These are phyloP conservation scores for Oncorhynchus gorbuscha DNA, from an alignment of 2,113 vertebrate species.

Conservation along the genomic window DNA sequence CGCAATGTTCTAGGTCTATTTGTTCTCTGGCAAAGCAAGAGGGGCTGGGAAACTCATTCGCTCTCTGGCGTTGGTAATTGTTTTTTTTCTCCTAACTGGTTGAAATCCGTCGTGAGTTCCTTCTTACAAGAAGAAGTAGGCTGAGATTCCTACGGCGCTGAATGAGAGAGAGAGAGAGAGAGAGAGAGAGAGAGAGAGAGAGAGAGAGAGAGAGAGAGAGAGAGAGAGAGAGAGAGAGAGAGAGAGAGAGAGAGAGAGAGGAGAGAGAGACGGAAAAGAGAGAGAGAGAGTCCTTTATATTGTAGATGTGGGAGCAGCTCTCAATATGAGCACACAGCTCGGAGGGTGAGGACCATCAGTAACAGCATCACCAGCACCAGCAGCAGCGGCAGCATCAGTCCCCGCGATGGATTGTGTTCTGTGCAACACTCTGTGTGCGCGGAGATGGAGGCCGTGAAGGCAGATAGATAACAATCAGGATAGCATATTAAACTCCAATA, in stretches of 20 bases:
- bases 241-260: neutral
- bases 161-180: neutral
- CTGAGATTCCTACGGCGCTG: slow-evolving; percentile 12
- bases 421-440: slow-evolving; percentile 4
- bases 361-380: neutral
- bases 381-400: neutral
- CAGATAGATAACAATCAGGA: slow-evolving; percentile 3
- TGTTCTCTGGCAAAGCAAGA: neutral
- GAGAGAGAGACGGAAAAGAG: neutral
- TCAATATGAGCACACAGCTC: slow-evolving; percentile 24
- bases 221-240: neutral
- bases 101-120: slow-evolving; percentile 10
- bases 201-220: rapidly evolving
- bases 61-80: slow-evolving; percentile 46
- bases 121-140: neutral
- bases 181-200: neutral
- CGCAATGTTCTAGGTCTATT: neutral
- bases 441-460: slow-evolving; percentile 16
- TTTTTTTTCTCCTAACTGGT: neutral
- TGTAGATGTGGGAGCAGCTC: slow-evolving; percentile 9
- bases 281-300: neutral
- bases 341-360: slow-evolving; percentile 8
- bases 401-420: slow-evolving; percentile 24
- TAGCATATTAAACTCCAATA: neutral
- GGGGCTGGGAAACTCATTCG: slow-evolving; percentile 28